A percentile compares a stretch with the other conserved stretches of the same genome.
Conservation (phyloP, 2,888 invertebrate genomes). For the Drosophila yooni region DNA sequence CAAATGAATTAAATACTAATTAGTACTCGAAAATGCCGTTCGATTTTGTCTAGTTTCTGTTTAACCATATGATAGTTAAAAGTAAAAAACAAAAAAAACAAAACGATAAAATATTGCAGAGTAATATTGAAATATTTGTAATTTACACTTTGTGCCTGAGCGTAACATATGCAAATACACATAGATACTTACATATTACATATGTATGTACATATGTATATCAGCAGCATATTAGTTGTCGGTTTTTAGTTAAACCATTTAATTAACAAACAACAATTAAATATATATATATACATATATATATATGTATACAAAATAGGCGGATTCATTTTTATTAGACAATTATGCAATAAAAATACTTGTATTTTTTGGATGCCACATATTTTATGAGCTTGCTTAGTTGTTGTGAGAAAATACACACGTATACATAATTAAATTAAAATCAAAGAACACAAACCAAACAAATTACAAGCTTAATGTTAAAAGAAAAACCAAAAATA, state of each 20-base stretch:
- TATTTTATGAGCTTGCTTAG: conserved; percentile 79
- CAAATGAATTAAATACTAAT: conserved; percentile 45
- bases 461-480: conserved; percentile 72
- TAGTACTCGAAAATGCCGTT: conserved; percentile 49
- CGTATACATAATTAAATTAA: conserved; percentile 28
- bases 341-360: conserved; percentile 49
- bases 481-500: conserved; percentile 44
- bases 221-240: conserved; percentile 36
- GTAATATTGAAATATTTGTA: conserved; percentile 72
- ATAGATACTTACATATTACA: conserved; percentile 42
- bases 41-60: conserved; percentile 48
- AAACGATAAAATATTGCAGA: conserved; percentile 39
- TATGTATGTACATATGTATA: conserved; percentile 24
- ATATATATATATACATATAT: not conserved
- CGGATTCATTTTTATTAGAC: conserved; percentile 46
- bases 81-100: not conserved
- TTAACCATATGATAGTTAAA: conserved; percentile 14
- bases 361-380: conserved; percentile 67
- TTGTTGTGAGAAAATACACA: conserved; percentile 63
- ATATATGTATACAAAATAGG: not conserved
- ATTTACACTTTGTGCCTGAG: conserved; percentile 84
- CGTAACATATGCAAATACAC: conserved; percentile 73
- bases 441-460: conserved; percentile 26
- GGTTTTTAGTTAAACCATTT: conserved; percentile 44
- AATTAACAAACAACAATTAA: conserved; percentile 30